Evolutionary conservation across 2,797 vertebrate species (phyloP).

Genomic region (Zonotrichia albicollis): DNA sequence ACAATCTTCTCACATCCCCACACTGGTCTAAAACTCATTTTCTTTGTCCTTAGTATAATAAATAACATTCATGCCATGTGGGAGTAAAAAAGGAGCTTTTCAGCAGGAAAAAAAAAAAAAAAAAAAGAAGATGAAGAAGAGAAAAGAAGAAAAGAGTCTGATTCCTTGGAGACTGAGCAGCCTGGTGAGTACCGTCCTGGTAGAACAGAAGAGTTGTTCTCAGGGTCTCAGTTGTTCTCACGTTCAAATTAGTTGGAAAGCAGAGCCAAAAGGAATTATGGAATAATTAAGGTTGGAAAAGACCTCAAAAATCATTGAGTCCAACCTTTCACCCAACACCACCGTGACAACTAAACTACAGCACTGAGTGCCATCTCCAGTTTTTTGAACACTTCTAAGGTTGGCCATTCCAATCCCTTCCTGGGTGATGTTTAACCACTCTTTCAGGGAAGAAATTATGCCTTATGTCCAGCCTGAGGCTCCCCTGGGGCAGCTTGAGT

Average conservation of each 20-base stretch:
- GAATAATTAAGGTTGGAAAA: not conserved
- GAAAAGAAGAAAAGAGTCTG: not conserved
- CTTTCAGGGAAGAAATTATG: not conserved
- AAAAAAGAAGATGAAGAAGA: not conserved
- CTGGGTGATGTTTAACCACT: not conserved
- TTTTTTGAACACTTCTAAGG: not conserved
- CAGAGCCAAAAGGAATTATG: not conserved
- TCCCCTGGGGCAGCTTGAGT: not conserved
- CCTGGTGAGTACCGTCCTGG: not conserved
- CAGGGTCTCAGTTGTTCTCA: not conserved
- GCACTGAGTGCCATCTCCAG: not conserved
- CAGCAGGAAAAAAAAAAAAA: not conserved
- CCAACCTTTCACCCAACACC: not conserved
- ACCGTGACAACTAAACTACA: not conserved
- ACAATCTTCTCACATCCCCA: not conserved
- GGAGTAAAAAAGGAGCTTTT: not conserved
- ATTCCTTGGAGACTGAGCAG: not conserved
- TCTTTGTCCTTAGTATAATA: not conserved
- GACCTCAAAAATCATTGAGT: not conserved
- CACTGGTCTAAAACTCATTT: not conserved
- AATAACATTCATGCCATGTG: not conserved
- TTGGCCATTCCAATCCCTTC: too few relatives aligned
- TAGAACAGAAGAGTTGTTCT: not conserved
- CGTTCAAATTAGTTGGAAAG: not conserved
- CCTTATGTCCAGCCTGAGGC: too few relatives aligned